A percentile compares a stretch with the other conserved stretches of the same genome.
Evolutionary conservation across 2,888 invertebrate genomes (phyloP).

Genomic region (Gymnoscelis rufifasciata): DNA sequence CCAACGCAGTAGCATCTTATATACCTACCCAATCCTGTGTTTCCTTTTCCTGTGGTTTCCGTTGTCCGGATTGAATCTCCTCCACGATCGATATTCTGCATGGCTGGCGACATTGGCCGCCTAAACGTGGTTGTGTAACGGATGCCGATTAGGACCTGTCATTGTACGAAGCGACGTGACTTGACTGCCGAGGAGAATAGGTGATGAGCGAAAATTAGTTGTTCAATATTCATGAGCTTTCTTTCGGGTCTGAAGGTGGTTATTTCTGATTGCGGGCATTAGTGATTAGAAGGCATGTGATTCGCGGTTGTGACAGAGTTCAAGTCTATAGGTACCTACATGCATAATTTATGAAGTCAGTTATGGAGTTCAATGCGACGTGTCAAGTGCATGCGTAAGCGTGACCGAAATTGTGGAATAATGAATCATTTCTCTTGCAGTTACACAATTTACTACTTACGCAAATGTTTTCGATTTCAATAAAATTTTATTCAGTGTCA

Average conservation of each 20-base stretch:
- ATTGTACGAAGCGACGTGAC: slow-evolving; percentile 65
- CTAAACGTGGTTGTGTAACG: slow-evolving; percentile 63
- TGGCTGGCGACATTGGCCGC: slow-evolving; percentile 70
- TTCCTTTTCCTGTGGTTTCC: slow-evolving; percentile 49
- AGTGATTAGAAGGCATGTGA: slow-evolving; percentile 13
- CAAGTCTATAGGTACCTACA: slow-evolving; percentile 32
- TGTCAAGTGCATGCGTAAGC: slow-evolving; percentile 39
- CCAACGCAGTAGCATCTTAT: slow-evolving; percentile 42
- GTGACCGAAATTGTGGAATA: slow-evolving; percentile 35
- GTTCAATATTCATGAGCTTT: slow-evolving; percentile 62
- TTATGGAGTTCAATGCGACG: slow-evolving; percentile 43
- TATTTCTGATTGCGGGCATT: slow-evolving; percentile 22
- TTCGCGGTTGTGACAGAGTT: slow-evolving; percentile 24
- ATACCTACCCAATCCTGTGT: slow-evolving; percentile 57
- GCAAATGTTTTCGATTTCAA: too few relatives aligned
- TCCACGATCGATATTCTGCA: slow-evolving; percentile 67
- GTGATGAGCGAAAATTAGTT: slow-evolving; percentile 53
- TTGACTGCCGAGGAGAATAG: slow-evolving; percentile 34
- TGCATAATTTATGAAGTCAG: slow-evolving; percentile 47
- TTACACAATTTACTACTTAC: slow-evolving; percentile 20
- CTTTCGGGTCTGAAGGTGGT: slow-evolving; percentile 22
- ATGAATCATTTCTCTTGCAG: slow-evolving; percentile 24
- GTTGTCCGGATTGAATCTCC: slow-evolving; percentile 55
- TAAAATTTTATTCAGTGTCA: too few relatives aligned
- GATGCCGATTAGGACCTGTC: slow-evolving; percentile 67